These are phyloP conservation scores for Tetrao urogallus DNA, from an alignment of 2,113 vertebrate species.

Conservation along the genomic window DNA sequence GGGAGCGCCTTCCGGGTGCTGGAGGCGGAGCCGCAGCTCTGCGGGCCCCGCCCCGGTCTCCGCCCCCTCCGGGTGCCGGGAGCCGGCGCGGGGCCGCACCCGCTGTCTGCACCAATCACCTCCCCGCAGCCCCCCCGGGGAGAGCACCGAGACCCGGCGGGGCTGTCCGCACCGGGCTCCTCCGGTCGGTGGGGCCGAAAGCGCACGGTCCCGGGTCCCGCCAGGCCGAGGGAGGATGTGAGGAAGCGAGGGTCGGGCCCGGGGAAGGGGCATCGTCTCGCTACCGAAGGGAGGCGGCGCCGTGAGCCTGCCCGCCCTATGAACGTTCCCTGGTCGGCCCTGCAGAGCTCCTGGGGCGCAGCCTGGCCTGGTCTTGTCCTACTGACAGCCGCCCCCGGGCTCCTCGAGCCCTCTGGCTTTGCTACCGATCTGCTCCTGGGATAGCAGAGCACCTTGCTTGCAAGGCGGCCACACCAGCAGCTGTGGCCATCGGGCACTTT, in stretches of 20 bases:
- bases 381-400: too few relatives aligned
- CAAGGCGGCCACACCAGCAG: background rate
- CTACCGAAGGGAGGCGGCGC: background rate
- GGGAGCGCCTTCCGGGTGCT: background rate
- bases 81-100: too few relatives aligned
- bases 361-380: too few relatives aligned
- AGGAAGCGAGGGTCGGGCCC: background rate
- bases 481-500: rapidly evolving
- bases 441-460: background rate
- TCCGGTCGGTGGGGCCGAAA: background rate
- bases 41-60: background rate
- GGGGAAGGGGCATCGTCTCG: background rate
- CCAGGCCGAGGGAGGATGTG: background rate
- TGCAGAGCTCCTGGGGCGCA: background rate
- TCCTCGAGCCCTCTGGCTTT: background rate
- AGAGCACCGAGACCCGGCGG: too few relatives aligned
- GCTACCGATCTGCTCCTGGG: rapidly evolving
- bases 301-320: background rate
- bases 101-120: too few relatives aligned
- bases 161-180: background rate
- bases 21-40: background rate
- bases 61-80: background rate
- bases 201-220: background rate
- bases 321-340: background rate
- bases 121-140: too few relatives aligned